Percentiles rank a stretch among this genome's conserved stretches.
Conservation (phyloP, 2,888 invertebrate species). For the Melieria omissa region DNA sequence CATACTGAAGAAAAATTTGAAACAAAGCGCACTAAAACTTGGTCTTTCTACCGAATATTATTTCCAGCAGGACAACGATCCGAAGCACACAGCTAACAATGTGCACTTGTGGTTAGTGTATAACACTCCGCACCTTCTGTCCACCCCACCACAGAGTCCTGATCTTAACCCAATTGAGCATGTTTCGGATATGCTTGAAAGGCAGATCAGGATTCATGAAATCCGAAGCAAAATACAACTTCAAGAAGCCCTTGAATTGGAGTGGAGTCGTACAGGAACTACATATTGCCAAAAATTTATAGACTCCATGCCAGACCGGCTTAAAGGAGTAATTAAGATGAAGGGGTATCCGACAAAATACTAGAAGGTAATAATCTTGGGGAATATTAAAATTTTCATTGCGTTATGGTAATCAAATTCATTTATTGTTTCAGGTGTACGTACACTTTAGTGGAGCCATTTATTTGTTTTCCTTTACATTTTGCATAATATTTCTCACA, state of each 20-base stretch:
- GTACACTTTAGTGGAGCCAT: too few relatives aligned
- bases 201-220: neutral
- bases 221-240: neutral
- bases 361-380: neutral
- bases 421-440: too few relatives aligned
- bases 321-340: neutral
- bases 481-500: too few relatives aligned
- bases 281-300: neutral
- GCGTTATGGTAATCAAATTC: too few relatives aligned
- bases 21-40: neutral
- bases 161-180: constrained; percentile 12
- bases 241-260: neutral
- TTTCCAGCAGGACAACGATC: too few relatives aligned
- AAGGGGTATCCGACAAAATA: neutral
- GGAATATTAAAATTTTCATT: too few relatives aligned
- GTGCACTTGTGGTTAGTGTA: too few relatives aligned
- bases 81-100: too few relatives aligned
- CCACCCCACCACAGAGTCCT: neutral
- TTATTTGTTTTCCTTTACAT: too few relatives aligned
- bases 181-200: neutral
- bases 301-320: neutral
- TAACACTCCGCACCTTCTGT: too few relatives aligned
- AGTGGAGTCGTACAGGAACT: neutral
- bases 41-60: too few relatives aligned
- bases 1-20: neutral